A percentile compares a stretch with the other conserved stretches of the same genome.
phyloP scores from a whole-genome alignment of 1,140 invertebrate genomes.

The Ceratina calcarata region DNA sequence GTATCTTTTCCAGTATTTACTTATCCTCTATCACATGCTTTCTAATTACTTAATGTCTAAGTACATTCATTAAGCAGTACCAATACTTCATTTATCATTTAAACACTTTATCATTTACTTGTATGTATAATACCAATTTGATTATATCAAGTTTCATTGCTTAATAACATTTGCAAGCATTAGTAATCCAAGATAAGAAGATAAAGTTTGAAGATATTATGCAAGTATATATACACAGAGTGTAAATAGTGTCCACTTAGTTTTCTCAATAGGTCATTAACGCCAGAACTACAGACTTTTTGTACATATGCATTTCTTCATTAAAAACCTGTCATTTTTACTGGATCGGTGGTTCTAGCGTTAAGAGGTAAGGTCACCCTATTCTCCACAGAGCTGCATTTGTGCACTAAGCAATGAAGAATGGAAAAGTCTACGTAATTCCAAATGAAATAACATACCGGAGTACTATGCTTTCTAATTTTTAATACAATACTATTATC shows the following conservation, averaged over 20 bases:
- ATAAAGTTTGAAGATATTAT: constrained; percentile 17
- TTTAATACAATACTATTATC: neutral
- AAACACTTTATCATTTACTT: no score
- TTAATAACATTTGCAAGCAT: constrained; percentile 43
- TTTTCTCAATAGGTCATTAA: neutral
- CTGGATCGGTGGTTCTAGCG: no score
- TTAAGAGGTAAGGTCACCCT: no score
- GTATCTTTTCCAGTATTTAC: constrained; percentile 13
- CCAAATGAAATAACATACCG: neutral
- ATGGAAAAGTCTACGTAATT: constrained; percentile 5
- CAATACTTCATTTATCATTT: constrained; percentile 39
- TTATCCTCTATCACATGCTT: constrained; percentile 53
- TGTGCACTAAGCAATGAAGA: neutral
- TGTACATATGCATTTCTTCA: no score
- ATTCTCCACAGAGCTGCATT: no score
- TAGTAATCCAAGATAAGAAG: constrained; percentile 28
- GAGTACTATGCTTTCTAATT: constrained; percentile 9
- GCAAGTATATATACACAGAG: constrained; percentile 4
- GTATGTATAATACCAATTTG: constrained; percentile 22
- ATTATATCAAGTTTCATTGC: constrained; percentile 16
- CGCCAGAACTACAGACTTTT: no score
- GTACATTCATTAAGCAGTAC: constrained; percentile 43
- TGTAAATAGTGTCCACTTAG: constrained; percentile 12
- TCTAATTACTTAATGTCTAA: constrained; percentile 53
- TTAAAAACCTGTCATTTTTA: no score